phyloP scores from a whole-genome alignment of 2,113 vertebrate species.

The Tachycineta bicolor region DNA sequence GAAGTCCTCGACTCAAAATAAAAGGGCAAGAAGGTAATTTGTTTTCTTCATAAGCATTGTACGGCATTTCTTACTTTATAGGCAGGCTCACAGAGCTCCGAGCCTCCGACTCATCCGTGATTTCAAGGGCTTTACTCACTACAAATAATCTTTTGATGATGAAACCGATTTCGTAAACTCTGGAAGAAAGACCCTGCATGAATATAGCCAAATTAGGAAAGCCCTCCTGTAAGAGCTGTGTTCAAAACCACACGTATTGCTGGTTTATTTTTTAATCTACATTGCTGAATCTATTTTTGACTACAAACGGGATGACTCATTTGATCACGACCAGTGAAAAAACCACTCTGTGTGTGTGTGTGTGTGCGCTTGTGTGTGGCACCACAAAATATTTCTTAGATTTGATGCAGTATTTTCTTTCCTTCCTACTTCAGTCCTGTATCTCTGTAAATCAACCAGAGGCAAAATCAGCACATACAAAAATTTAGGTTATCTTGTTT shows the following conservation, averaged over 20 bases:
- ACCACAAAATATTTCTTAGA: not conserved
- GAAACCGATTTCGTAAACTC: not conserved
- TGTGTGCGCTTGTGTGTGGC: not conserved
- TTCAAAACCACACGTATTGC: slow-evolving; percentile 1
- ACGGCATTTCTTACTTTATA: not conserved
- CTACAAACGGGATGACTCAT: slow-evolving; percentile 51
- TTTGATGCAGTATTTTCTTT: not conserved
- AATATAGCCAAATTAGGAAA: slow-evolving; percentile 66
- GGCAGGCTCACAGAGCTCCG: not conserved
- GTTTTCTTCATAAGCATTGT: accelerated
- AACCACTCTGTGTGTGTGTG: not conserved
- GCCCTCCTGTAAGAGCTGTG: slow-evolving; percentile 2
- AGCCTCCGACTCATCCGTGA: not conserved
- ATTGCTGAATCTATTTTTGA: slow-evolving; percentile 37
- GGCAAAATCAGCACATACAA: not conserved
- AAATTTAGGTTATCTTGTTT: not conserved
- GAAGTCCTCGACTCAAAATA: not conserved
- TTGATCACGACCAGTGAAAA: not conserved
- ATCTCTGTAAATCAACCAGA: not conserved
- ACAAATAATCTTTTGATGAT: slow-evolving; percentile 41
- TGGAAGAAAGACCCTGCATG: not conserved
- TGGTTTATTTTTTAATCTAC: slow-evolving; percentile 9
- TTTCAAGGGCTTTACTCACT: not conserved
- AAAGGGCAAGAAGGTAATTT: not conserved
- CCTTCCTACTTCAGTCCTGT: not conserved